Evolutionary conservation across 2,888 invertebrate species (phyloP).

Genomic region (Caprella mutica): DNA sequence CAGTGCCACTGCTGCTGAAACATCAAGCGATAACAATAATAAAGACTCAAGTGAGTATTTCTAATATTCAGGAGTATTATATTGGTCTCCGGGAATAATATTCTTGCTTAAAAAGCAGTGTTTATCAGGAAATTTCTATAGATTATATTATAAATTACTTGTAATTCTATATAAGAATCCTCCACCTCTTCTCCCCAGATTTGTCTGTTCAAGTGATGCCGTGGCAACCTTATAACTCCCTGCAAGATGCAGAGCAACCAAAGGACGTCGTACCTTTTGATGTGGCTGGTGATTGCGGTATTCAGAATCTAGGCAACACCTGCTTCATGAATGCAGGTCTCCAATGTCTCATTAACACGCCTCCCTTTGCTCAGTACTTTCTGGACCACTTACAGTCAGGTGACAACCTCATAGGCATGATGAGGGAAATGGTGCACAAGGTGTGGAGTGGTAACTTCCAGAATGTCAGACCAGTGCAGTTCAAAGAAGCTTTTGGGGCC

Average conservation of each 20-base stretch:
- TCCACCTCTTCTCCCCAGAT: too few species aligned
- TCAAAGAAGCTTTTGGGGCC: constrained; percentile 49
- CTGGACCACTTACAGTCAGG: neutral
- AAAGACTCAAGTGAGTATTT: too few species aligned
- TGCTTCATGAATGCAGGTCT: constrained; percentile 51
- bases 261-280: constrained; percentile 25
- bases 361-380: constrained; percentile 38
- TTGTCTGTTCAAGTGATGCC: constrained; percentile 29
- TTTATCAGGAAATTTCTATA: too few species aligned
- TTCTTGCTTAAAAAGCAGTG: too few species aligned
- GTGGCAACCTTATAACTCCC: constrained; percentile 17
- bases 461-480: constrained; percentile 47
- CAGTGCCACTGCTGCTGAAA: too few species aligned
- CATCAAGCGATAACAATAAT: too few species aligned
- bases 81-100: too few species aligned
- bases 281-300: constrained; percentile 47
- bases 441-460: constrained; percentile 50
- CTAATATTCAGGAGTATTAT: too few species aligned
- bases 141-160: too few species aligned
- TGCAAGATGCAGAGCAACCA: neutral
- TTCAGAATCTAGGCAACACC: constrained; percentile 49
- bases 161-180: too few species aligned
- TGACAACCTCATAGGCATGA: constrained; percentile 42
- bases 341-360: constrained; percentile 48
- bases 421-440: constrained; percentile 47